These are phyloP conservation scores for Gastrophryne carolinensis DNA, from an alignment of 2,797 vertebrate genomes.

Conservation along the genomic window DNA sequence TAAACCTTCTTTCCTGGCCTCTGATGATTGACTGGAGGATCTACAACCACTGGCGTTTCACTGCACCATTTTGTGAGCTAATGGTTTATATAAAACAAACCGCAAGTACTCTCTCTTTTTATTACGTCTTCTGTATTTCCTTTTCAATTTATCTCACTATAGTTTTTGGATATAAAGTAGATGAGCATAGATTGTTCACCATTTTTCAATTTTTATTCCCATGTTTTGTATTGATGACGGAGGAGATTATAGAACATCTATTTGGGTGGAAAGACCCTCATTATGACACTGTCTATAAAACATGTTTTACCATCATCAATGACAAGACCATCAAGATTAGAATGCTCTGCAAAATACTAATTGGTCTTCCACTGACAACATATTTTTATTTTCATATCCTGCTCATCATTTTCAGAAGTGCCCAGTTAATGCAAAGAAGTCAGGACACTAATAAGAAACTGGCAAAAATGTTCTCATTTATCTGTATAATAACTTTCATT, in stretches of 20 bases:
- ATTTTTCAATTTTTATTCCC: constrained; percentile 61
- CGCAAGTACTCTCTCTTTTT: constrained; percentile 62
- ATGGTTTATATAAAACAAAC: constrained; percentile 66
- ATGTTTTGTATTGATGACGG: constrained; percentile 56
- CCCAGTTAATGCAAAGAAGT: constrained; percentile 61
- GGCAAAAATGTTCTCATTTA: constrained; percentile 61
- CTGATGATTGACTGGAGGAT: constrained; percentile 64
- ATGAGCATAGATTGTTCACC: constrained; percentile 56
- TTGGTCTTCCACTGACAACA: constrained; percentile 57
- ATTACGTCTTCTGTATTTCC: constrained; percentile 65
- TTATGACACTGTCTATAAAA: constrained; percentile 57
- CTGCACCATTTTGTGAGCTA: constrained; percentile 61
- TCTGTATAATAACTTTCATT: constrained; percentile 63
- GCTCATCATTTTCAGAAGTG: constrained; percentile 57
- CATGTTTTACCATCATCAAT: constrained; percentile 66
- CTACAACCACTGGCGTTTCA: constrained; percentile 62
- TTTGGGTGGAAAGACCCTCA: constrained; percentile 47
- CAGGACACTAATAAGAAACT: constrained; percentile 60
- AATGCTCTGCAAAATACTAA: constrained; percentile 52
- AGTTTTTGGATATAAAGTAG: constrained; percentile 56
- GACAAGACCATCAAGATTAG: constrained; percentile 54
- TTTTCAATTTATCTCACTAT: constrained; percentile 65
- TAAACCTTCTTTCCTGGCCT: constrained; percentile 64
- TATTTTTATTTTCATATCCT: constrained; percentile 64
- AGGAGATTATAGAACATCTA: constrained; percentile 59